A percentile compares a stretch with the other conserved stretches of the same genome.
These are phyloP conservation scores for Microtus pennsylvanicus DNA, from an alignment of 2,113 vertebrate genomes.

Conservation along the genomic window DNA sequence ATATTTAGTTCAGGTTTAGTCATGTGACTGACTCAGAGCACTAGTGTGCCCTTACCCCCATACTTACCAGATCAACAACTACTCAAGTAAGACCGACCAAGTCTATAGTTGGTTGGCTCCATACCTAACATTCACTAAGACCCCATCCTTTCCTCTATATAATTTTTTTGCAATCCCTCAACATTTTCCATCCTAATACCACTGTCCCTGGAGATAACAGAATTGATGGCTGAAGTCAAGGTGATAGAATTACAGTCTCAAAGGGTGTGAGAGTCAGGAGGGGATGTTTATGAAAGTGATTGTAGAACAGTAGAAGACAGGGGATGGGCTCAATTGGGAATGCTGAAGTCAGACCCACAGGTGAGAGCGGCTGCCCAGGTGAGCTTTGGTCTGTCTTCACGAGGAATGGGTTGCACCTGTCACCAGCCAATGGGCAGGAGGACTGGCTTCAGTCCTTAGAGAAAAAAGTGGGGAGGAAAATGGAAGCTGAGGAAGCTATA, in stretches of 20 bases:
- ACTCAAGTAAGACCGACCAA: conserved; percentile 75
- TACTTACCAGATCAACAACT: conserved; percentile 74
- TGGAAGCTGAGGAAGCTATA: neutral
- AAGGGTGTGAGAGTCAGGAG: neutral
- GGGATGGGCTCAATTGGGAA: neutral
- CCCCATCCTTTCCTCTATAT: neutral
- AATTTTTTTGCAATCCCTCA: conserved; percentile 17
- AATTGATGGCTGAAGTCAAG: neutral
- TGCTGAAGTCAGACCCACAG: neutral
- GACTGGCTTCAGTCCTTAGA: neutral
- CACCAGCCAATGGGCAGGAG: neutral
- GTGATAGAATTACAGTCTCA: conserved; percentile 10
- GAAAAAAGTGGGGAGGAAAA: neutral
- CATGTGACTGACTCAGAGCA: conserved; percentile 58
- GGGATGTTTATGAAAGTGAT: neutral
- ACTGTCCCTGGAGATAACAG: neutral
- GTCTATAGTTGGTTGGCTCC: conserved; percentile 49
- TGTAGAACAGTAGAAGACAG: neutral
- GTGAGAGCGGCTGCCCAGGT: neutral
- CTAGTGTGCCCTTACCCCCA: conserved; percentile 64
- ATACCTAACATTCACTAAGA: neutral
- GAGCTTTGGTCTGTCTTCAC: neutral
- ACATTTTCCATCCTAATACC: neutral
- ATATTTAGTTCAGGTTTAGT: conserved; percentile 77
- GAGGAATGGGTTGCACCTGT: neutral